Conservation (phyloP, 1,140 invertebrate genomes). For the Thalassaphorura encarpata region DNA sequence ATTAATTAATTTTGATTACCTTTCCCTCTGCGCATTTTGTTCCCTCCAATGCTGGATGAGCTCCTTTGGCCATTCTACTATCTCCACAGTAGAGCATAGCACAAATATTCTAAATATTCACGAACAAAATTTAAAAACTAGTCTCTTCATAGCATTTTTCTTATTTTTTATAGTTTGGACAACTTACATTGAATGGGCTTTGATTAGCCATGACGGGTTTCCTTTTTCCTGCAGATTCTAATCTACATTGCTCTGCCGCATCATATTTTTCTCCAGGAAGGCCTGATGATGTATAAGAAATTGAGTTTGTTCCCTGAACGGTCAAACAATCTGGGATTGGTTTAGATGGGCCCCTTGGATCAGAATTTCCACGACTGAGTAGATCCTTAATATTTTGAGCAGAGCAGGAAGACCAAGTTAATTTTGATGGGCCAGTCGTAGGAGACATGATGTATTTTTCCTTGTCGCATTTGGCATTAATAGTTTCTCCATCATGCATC, state of each 20-base stretch:
- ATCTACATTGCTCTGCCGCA: slow-evolving; percentile 17
- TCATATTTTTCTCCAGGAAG: slow-evolving; percentile 30
- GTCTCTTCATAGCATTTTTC: background rate
- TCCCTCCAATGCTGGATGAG: background rate
- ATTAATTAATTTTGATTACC: no score
- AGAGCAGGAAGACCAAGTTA: slow-evolving; percentile 37
- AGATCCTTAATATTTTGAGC: slow-evolving; percentile 36
- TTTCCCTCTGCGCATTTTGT: background rate
- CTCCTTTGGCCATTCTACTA: background rate
- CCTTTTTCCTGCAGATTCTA: slow-evolving; percentile 19
- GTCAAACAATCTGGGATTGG: slow-evolving; percentile 18
- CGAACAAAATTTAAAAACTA: background rate
- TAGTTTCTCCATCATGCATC: slow-evolving; percentile 37
- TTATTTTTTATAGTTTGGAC: no score
- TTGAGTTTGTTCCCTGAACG: slow-evolving; percentile 4
- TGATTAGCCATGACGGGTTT: slow-evolving; percentile 16
- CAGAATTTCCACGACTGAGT: slow-evolving; percentile 29
- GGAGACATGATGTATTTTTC: slow-evolving; percentile 37
- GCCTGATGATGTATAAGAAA: slow-evolving; percentile 4
- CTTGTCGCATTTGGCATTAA: slow-evolving; percentile 34
- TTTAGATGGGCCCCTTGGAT: slow-evolving; percentile 13
- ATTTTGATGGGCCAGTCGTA: slow-evolving; percentile 37
- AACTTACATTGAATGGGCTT: slow-evolving; percentile 22
- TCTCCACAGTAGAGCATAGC: background rate
- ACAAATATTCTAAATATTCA: background rate